A percentile compares a stretch with the other conserved stretches of the same genome.
Conservation (phyloP, 2,113 vertebrate genomes). For the Trematomus loennbergii region DNA sequence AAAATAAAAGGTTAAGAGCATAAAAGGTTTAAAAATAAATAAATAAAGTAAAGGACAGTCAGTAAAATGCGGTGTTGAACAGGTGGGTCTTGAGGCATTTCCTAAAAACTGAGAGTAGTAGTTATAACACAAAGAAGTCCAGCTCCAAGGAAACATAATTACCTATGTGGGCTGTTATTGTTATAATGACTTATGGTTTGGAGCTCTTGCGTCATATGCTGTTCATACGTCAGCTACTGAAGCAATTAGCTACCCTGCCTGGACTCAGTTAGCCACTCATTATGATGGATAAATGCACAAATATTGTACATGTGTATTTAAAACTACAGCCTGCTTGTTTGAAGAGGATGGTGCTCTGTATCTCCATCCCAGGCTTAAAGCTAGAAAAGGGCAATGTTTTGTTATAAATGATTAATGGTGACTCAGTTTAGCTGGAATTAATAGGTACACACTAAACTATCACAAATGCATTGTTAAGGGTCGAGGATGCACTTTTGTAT, state of each 20-base stretch:
- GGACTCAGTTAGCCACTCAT: background rate
- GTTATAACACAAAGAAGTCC: constrained; percentile 8
- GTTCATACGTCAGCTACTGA: constrained; percentile 25
- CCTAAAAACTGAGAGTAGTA: background rate
- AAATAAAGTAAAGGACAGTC: too few species aligned
- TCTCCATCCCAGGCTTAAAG: background rate
- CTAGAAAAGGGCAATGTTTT: background rate
- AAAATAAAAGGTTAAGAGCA: too few species aligned
- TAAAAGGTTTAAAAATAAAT: too few species aligned
- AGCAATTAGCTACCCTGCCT: constrained; percentile 7
- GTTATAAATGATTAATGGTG: background rate
- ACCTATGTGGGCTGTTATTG: constrained; percentile 28
- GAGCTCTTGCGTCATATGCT: constrained; percentile 28
- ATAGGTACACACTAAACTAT: background rate
- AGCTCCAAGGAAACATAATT: constrained; percentile 39
- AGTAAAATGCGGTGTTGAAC: too few species aligned
- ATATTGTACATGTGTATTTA: background rate
- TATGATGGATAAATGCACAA: background rate
- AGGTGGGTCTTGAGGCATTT: too few species aligned
- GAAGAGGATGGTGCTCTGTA: background rate
- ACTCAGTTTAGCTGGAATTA: background rate
- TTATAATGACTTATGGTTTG: constrained; percentile 19
- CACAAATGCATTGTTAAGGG: too few species aligned
- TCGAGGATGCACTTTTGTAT: background rate
- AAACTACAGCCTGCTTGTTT: background rate